A percentile compares a stretch with the other conserved stretches of the same genome.
phyloP scores from a whole-genome alignment of 2,797 vertebrate genomes.

The Todus mexicanus region DNA sequence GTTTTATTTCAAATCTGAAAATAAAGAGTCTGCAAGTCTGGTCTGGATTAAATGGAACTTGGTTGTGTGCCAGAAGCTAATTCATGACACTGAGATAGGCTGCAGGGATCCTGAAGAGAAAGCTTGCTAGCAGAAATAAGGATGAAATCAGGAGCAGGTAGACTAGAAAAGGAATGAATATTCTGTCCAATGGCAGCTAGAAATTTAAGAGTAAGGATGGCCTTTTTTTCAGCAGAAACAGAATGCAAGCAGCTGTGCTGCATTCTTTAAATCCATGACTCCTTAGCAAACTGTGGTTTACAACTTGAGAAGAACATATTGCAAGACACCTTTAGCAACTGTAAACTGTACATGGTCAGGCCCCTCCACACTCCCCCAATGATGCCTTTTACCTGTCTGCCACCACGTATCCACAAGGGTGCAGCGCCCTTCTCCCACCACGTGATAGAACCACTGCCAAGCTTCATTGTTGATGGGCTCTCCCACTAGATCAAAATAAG shows the following conservation, averaged over 20 bases:
- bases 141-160: not conserved
- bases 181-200: not conserved
- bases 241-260: not conserved
- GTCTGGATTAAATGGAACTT: conserved; percentile 5
- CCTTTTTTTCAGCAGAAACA: not conserved
- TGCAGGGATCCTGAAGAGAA: not conserved
- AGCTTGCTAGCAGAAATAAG: not conserved
- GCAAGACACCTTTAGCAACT: not conserved
- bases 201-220: not conserved
- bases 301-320: not conserved
- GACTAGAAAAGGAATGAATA: not conserved
- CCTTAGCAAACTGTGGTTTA: not conserved
- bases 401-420: conserved; percentile 96
- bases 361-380: rapidly evolving
- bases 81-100: not conserved
- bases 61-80: not conserved
- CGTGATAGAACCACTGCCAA: conserved; percentile 92
- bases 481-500: conserved; percentile 80
- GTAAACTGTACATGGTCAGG: not conserved
- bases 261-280: not conserved
- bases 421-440: conserved; percentile 89
- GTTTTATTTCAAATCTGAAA: not conserved
- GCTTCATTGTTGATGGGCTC: conserved; percentile 96
- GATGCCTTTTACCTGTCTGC: conserved; percentile 88
- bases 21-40: not conserved